Conservation (phyloP, 1,140 invertebrate species). For the Musca domestica region DNA sequence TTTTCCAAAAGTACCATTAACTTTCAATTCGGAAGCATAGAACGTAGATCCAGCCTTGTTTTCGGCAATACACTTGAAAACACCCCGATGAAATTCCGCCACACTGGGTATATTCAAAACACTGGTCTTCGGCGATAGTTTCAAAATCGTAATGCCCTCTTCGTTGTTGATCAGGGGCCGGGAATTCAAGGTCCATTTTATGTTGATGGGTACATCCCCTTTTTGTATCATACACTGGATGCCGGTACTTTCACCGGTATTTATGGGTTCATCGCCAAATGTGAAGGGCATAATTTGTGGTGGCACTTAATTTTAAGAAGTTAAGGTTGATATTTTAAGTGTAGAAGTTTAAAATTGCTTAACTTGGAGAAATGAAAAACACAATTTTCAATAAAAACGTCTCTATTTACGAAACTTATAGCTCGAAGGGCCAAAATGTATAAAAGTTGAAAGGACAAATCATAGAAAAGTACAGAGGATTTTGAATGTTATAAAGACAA, state of each 20-base stretch:
- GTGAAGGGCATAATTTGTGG: conserved; percentile 60
- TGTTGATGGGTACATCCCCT: conserved; percentile 69
- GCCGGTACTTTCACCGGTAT: conserved; percentile 73
- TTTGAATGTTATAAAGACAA: too few species aligned
- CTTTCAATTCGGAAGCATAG: conserved; percentile 59
- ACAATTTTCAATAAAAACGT: not conserved
- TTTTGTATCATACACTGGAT: conserved; percentile 71
- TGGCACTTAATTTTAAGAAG: conserved; percentile 43
- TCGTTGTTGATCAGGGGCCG: conserved; percentile 48
- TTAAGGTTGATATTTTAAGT: not conserved
- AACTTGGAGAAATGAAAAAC: not conserved
- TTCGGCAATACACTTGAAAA: conserved; percentile 66
- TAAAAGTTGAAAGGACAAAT: too few species aligned
- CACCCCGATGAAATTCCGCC: conserved; percentile 57
- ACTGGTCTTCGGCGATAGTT: conserved; percentile 67
- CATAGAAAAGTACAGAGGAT: too few species aligned
- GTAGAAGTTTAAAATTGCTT: not conserved
- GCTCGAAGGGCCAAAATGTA: not conserved
- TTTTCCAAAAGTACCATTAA: conserved; percentile 56
- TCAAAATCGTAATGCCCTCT: conserved; percentile 59
- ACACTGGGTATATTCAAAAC: conserved; percentile 62
- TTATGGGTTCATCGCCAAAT: conserved; percentile 69
- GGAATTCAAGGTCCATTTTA: conserved; percentile 62
- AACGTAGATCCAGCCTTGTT: conserved; percentile 60
- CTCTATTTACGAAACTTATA: not conserved